Base-by-base conservation (phyloP, 2,888 invertebrate genomes). In the Metalampra italica region DNA sequence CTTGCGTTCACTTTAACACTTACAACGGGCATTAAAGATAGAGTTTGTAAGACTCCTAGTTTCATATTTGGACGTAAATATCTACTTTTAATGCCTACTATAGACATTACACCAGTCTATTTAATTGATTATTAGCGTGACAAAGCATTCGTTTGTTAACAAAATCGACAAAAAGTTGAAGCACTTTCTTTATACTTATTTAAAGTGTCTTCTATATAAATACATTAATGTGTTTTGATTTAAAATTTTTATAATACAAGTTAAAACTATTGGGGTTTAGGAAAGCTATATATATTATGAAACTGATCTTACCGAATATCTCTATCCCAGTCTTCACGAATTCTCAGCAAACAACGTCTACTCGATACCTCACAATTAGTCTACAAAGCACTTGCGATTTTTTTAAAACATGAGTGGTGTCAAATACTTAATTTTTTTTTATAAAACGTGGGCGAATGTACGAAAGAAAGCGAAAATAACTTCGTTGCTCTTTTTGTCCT, bases 11-110 rank as follows among this genome's bases (percentile, higher is more conserved):
- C 60, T 57, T 67, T 73, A 80, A 80, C 80, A 78, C 78, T 81
- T 81, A 82, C 64, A 67, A 65, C 37, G 7, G 80, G 78, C 82
- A 77, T 78, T 73, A 71, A 75, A 70, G 53, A 70, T 68, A 63
- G 22, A 11, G 50, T 62, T n/a, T 62, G 64, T 62, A 68, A 60
- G 64, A 60, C 62, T 64, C 62, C 53, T 57, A 65, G 67, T 57
- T 11, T n/a, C n/a, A 11, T 32, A 32, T 22, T 62, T 46, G 64
- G 68, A 71, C 70, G 70, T 66, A 68, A 71, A 64, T 58, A 65
- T 63, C 71, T 74, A 70, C 62, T 55, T 69, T 69, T 62, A 71
- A 71, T 69, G 73, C 67, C 71, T 57, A 55, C 60, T 64, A 65
- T 54, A 66, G 68, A 67, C 66, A 62, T 50, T 30, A 66, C 66